Base-by-base conservation (phyloP, 2,888 invertebrate species). In the Ectemnius continuus region DNA sequence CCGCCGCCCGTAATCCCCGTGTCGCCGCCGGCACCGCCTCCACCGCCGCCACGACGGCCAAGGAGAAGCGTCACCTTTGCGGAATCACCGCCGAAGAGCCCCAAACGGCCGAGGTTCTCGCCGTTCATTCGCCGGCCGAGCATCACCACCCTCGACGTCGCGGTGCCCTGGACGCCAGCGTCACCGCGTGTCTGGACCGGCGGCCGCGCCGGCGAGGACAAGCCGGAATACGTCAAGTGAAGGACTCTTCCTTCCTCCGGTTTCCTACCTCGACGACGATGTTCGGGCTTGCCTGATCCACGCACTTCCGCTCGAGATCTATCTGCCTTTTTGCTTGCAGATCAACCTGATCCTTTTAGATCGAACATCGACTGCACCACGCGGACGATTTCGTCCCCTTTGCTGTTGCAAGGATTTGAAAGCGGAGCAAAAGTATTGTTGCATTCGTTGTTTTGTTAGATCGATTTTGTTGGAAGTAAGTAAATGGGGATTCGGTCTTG, bases 1-100 rank as follows among this genome's bases (percentile, higher is more conserved):
- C 88, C 87, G 71, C 88, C 86, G 56, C 88, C 88, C n/a, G 14
- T 79, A 70, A 60, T 75, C 77, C 84, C 85, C 67, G 84, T 82
- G 0, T 74, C 84, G 72, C 84, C 84, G 47, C 83, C 86, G 52
- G 86, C 88, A 45, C 86, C 86, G 36, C 86, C 87, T 16, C 87
- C 88, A 36, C 89, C 90, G 18, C 86, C 88, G 60, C 85, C 87
- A 46, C 83, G 88, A 64, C 87, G 88, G 65, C 80, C 85, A n/a
- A 85, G 89, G 68, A 85, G 90, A 26, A 91, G 88, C 83, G 89
- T 90, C n/a, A 91, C 90, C 3, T 91, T 91, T 75, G 90, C 90
- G 59, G 88, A 90, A 60, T 87, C 89, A 46, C 89, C 89, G 70
- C 85, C 86, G 28, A 88, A 88, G 75, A 89, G 87, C 61, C 89